Evolutionary conservation across 2,797 vertebrate genomes (phyloP).

Genomic region (Holocentrus rufus): DNA sequence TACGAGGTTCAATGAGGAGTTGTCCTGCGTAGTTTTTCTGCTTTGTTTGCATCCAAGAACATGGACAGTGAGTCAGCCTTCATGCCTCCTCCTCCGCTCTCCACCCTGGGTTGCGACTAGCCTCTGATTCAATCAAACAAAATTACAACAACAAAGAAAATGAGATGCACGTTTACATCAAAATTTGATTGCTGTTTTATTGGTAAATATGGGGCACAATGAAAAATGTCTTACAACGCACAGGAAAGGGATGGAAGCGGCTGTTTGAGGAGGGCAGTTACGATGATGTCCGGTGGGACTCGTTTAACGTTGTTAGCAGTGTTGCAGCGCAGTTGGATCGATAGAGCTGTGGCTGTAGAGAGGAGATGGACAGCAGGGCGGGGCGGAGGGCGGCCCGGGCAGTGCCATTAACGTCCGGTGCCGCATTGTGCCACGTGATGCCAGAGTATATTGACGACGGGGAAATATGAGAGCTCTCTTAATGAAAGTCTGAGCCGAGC

Average conservation of each 20-base stretch:
- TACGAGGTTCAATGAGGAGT: too few relatives aligned
- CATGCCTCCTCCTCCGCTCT: neutral
- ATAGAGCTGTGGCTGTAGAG: conserved; percentile 44
- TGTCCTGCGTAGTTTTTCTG: too few relatives aligned
- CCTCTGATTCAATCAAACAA: neutral
- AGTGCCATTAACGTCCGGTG: conserved; percentile 33
- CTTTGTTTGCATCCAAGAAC: neutral
- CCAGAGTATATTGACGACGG: conserved; percentile 49
- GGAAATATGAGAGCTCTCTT: conserved; percentile 68
- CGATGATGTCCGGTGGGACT: conserved; percentile 52
- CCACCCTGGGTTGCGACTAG: too few relatives aligned
- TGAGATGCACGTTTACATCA: neutral
- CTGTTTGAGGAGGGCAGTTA: conserved; percentile 33
- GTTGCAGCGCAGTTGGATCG: conserved; percentile 70
- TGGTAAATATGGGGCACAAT: conserved; percentile 15
- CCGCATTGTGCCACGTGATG: conserved; percentile 59
- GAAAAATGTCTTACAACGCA: neutral
- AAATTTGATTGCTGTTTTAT: conserved; percentile 30
- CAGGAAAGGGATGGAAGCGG: conserved; percentile 24
- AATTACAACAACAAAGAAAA: neutral
- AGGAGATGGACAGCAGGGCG: conserved; percentile 41
- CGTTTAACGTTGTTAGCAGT: conserved; percentile 62
- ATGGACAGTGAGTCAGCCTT: neutral
- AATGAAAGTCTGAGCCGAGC: conserved; percentile 45
- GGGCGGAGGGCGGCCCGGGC: conserved; percentile 45